Conservation (phyloP, 1,140 invertebrate species). For the Dufourea novaeangliae region DNA sequence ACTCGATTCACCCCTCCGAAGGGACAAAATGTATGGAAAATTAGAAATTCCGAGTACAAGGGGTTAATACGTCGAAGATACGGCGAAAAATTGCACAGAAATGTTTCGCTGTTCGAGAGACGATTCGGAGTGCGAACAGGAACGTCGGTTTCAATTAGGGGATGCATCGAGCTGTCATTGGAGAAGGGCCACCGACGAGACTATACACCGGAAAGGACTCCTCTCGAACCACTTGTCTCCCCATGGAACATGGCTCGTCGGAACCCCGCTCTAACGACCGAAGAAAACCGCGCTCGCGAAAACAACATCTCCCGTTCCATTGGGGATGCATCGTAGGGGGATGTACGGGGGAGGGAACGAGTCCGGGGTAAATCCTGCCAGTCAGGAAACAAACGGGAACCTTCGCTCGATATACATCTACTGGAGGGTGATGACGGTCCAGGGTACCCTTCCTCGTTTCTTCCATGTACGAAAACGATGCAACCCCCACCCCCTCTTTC, state of each 20-base stretch:
- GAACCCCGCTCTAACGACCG: slow-evolving; percentile 34
- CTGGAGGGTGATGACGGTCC: slow-evolving; percentile 21
- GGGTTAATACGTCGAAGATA: too few relatives aligned
- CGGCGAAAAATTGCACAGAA: too few relatives aligned
- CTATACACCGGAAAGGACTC: slow-evolving; percentile 27
- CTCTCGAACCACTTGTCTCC: slow-evolving; percentile 50
- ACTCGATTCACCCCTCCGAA: too few relatives aligned
- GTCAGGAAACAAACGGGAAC: slow-evolving; percentile 38
- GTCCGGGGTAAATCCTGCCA: slow-evolving; percentile 17
- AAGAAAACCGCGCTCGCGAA: slow-evolving; percentile 48
- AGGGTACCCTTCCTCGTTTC: background rate
- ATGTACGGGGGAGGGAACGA: background rate
- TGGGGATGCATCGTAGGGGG: slow-evolving; percentile 18
- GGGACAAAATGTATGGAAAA: too few relatives aligned
- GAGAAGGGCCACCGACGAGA: slow-evolving; percentile 5
- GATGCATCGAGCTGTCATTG: slow-evolving; percentile 51
- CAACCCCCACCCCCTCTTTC: background rate
- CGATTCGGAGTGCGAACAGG: background rate
- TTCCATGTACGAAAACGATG: background rate
- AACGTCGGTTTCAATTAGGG: slow-evolving; percentile 65
- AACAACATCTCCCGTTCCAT: slow-evolving; percentile 43
- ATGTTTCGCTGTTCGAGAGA: too few relatives aligned
- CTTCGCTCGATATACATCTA: slow-evolving; percentile 30
- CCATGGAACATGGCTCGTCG: slow-evolving; percentile 45
- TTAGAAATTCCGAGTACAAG: too few relatives aligned